phyloP scores from a whole-genome alignment of 2,113 vertebrate species.

The Eudyptes chrysolophus region DNA sequence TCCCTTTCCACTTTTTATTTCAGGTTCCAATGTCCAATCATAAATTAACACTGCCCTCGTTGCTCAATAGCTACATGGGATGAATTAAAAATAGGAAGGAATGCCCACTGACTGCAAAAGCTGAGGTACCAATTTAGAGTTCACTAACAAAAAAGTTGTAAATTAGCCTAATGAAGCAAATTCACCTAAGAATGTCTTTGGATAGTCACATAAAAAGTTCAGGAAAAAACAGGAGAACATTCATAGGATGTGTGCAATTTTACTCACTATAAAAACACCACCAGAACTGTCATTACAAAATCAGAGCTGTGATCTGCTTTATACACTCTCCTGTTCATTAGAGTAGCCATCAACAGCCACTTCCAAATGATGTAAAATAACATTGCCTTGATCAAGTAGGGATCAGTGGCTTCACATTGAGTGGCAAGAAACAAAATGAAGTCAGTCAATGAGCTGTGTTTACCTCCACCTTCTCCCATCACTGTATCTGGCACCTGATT shows the following conservation, averaged over 20 bases:
- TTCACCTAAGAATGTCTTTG: not conserved
- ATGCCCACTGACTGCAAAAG: not conserved
- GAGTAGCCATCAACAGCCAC: not conserved
- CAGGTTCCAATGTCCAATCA: not conserved
- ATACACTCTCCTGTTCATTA: not conserved
- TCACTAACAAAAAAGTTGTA: not conserved
- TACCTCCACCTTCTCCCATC: not conserved
- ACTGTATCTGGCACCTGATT: not conserved
- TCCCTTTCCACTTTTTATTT: conserved; percentile 1
- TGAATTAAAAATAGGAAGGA: not conserved
- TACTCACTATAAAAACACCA: not conserved
- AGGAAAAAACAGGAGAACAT: not conserved
- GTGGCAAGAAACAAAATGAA: not conserved
- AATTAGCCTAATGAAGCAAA: not conserved
- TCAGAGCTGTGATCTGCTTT: not conserved
- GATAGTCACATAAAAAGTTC: not conserved
- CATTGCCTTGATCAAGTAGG: not conserved
- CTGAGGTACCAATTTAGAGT: not conserved
- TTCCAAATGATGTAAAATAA: not conserved
- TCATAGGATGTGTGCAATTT: not conserved
- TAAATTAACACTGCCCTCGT: not conserved
- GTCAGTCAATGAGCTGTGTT: not conserved
- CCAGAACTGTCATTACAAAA: not conserved
- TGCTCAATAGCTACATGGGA: not conserved
- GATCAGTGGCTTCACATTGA: not conserved